Percentiles rank a stretch among this genome's conserved stretches.
These are phyloP conservation scores for Leptobrachium leishanense DNA, from an alignment of 2,113 vertebrate species.

Conservation along the genomic window DNA sequence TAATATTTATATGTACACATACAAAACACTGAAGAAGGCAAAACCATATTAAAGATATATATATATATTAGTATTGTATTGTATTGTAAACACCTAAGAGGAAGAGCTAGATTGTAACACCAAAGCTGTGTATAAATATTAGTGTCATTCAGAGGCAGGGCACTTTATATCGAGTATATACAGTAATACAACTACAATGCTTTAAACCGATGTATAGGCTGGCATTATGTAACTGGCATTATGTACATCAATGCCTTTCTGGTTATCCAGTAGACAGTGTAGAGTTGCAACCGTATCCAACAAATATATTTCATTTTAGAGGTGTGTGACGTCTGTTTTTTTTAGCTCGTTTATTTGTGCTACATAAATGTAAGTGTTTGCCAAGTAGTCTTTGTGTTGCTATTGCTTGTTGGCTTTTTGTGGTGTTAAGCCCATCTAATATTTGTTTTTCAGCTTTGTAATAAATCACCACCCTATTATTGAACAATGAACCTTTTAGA, in stretches of 20 bases:
- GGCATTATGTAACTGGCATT: not conserved
- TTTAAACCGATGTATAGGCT: not conserved
- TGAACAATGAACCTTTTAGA: not conserved
- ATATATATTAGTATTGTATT: too few relatives aligned
- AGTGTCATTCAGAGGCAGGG: too few relatives aligned
- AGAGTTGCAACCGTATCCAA: not conserved
- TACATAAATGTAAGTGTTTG: conserved; percentile 6
- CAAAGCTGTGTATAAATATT: too few relatives aligned
- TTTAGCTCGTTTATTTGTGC: not conserved
- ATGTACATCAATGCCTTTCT: too few relatives aligned
- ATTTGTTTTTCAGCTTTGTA: conserved; percentile 4
- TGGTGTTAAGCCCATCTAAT: not conserved
- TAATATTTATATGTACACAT: too few relatives aligned
- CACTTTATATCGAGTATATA: too few relatives aligned
- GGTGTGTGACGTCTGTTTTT: not conserved
- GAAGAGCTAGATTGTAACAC: too few relatives aligned
- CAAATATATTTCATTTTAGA: not conserved
- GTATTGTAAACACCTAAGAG: too few relatives aligned
- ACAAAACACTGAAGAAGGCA: too few relatives aligned
- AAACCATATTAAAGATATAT: too few relatives aligned
- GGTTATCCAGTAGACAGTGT: too few relatives aligned
- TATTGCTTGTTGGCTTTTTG: conserved; percentile 5
- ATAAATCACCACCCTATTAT: conserved; percentile 10
- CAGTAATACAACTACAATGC: too few relatives aligned
- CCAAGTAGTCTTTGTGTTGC: conserved; percentile 9